Conservation (phyloP, 2,888 invertebrate genomes). For the Adelognathus sp. region DNA sequence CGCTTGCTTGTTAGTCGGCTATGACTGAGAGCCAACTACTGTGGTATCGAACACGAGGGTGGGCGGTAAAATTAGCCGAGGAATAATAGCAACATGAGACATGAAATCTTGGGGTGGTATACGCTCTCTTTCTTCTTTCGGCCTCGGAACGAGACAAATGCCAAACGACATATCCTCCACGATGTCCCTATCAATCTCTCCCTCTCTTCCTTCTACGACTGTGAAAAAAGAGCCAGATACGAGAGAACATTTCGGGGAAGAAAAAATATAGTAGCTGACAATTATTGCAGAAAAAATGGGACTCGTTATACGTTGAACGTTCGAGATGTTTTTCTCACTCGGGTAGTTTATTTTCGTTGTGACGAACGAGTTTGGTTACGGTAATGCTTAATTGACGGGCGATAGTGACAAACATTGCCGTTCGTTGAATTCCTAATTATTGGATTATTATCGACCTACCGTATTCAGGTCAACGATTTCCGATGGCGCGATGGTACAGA, state of each 20-base stretch:
- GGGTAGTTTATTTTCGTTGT: neutral
- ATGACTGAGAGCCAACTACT: neutral
- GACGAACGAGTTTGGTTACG: neutral
- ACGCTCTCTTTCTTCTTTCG: slow-evolving; percentile 13
- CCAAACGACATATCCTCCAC: slow-evolving; percentile 31
- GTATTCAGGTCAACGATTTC: neutral
- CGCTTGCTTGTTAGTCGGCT: neutral
- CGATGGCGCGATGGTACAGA: neutral
- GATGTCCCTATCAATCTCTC: slow-evolving; percentile 58
- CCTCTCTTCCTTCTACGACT: slow-evolving; percentile 12
- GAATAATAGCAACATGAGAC: slow-evolving; percentile 15
- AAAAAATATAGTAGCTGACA: slow-evolving; percentile 60
- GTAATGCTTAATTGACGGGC: slow-evolving; percentile 22
- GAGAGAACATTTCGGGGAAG: slow-evolving; percentile 10
- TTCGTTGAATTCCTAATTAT: neutral
- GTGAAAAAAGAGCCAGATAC: neutral
- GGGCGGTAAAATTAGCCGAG: neutral
- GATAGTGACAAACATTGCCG: neutral
- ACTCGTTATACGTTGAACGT: slow-evolving; percentile 47
- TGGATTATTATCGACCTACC: too few relatives aligned
- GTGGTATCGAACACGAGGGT: neutral
- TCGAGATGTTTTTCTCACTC: neutral
- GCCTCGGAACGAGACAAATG: slow-evolving; percentile 17
- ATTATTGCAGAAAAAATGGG: slow-evolving; percentile 69
- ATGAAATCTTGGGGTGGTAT: slow-evolving; percentile 9